These are phyloP conservation scores for Oryctes rhinoceros DNA, from an alignment of 1,140 invertebrate species.

Conservation along the genomic window DNA sequence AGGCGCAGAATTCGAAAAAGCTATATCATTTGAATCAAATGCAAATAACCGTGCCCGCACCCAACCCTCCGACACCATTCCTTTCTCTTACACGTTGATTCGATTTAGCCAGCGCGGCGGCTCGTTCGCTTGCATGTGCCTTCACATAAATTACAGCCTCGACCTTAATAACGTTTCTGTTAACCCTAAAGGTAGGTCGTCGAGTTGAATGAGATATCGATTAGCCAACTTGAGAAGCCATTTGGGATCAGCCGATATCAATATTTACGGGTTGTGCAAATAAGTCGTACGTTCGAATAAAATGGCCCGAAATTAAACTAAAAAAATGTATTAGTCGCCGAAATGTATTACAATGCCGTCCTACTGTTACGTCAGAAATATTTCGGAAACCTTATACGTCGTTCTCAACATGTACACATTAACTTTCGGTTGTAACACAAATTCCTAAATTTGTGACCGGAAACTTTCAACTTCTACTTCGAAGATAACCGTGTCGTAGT, in stretches of 20 bases:
- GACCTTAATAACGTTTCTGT: slow-evolving; percentile 32
- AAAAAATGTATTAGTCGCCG: slow-evolving; percentile 18
- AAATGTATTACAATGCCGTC: not conserved
- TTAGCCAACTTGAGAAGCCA: slow-evolving; percentile 16
- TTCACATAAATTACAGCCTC: slow-evolving; percentile 28
- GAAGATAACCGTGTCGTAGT: not conserved
- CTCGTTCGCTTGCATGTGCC: slow-evolving; percentile 9
- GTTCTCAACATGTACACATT: not conserved
- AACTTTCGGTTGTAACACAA: not conserved
- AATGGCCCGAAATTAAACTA: not conserved
- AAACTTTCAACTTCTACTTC: not conserved
- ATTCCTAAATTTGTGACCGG: not conserved
- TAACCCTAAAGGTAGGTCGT: slow-evolving; percentile 26
- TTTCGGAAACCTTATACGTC: not conserved
- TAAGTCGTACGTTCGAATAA: not conserved
- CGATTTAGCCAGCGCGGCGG: slow-evolving; percentile 3
- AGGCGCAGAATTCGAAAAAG: not conserved
- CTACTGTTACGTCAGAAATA: not conserved
- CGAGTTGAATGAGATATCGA: slow-evolving; percentile 13
- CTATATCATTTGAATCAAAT: slow-evolving; percentile 26
- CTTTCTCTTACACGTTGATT: slow-evolving; percentile 14
- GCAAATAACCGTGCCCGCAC: not conserved
- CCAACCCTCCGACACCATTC: not conserved
- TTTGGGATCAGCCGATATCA: not conserved
- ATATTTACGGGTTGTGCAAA: not conserved